phyloP scores from a whole-genome alignment of 2,888 invertebrate genomes.

The Trisateles emortualis region DNA sequence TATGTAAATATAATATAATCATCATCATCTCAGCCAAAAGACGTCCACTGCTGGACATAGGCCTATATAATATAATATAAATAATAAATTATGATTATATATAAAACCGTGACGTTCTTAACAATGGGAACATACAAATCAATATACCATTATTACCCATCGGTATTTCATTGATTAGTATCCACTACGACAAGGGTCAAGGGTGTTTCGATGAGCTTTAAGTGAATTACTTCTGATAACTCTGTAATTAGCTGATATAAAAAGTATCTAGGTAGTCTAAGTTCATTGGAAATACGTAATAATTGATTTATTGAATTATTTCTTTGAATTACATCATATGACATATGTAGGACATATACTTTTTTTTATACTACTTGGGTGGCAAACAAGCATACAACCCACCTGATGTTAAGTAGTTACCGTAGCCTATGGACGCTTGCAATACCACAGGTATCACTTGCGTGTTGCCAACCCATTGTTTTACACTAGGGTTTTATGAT shows the following conservation, averaged over 20 bases:
- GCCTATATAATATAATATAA: too few relatives aligned
- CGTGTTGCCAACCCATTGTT: too few relatives aligned
- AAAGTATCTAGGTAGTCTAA: neutral
- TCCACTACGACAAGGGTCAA: constrained; percentile 33
- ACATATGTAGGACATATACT: too few relatives aligned
- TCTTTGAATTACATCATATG: neutral
- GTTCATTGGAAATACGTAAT: neutral
- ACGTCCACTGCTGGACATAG: too few relatives aligned
- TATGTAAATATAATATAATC: too few relatives aligned
- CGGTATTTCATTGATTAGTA: constrained; percentile 36
- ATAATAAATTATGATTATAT: neutral
- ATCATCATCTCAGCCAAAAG: too few relatives aligned
- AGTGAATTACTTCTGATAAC: constrained; percentile 41
- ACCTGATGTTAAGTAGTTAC: too few relatives aligned
- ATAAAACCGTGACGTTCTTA: constrained; percentile 5
- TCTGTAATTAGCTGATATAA: constrained; percentile 13
- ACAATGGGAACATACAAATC: constrained; percentile 24
- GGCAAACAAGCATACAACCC: too few relatives aligned
- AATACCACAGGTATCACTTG: too few relatives aligned
- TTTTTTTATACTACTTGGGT: too few relatives aligned
- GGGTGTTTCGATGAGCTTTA: constrained; percentile 33
- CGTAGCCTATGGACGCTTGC: too few relatives aligned
- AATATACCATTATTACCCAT: constrained; percentile 35
- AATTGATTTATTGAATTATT: neutral
- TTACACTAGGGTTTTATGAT: too few relatives aligned